Evolutionary conservation across 2,888 invertebrate genomes (phyloP).

Genomic region (Drosophila borborema): DNA sequence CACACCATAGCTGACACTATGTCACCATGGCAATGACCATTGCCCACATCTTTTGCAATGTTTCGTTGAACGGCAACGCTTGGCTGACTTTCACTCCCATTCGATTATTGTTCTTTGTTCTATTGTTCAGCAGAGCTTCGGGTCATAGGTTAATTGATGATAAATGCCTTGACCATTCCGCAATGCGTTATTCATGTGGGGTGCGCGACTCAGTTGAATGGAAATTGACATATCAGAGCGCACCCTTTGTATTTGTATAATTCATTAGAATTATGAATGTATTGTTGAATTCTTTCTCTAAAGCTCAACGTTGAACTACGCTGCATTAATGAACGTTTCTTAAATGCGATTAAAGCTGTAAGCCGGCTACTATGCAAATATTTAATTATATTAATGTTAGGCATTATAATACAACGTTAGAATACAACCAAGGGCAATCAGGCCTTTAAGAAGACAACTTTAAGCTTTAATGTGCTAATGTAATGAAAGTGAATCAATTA

Average conservation of each 20-base stretch:
- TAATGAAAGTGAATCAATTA: too few species aligned
- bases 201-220: slow-evolving; percentile 3
- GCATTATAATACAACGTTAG: too few species aligned
- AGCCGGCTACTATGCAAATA: too few species aligned
- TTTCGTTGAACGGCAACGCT: slow-evolving; percentile 25
- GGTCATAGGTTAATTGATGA: slow-evolving; percentile 77
- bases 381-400: too few species aligned
- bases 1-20: slow-evolving; percentile 1
- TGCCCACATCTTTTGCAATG: slow-evolving; percentile 29
- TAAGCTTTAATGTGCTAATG: too few species aligned
- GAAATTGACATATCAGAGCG: slow-evolving; percentile 66
- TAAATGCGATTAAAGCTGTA: too few species aligned
- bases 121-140: slow-evolving; percentile 45
- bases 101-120: slow-evolving; percentile 43
- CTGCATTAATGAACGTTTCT: background rate
- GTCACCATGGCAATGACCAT: slow-evolving; percentile 2
- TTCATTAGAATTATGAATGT: slow-evolving; percentile 20
- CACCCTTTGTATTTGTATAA: slow-evolving; percentile 29
- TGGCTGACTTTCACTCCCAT: slow-evolving; percentile 44
- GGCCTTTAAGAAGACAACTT: too few species aligned
- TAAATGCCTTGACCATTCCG: slow-evolving; percentile 53
- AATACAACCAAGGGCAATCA: background rate
- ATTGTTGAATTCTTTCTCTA: background rate
- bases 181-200: slow-evolving; percentile 25
- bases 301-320: background rate